These are phyloP conservation scores for Drosophila nigromelanica DNA, from an alignment of 1,140 invertebrate genomes.

Conservation along the genomic window DNA sequence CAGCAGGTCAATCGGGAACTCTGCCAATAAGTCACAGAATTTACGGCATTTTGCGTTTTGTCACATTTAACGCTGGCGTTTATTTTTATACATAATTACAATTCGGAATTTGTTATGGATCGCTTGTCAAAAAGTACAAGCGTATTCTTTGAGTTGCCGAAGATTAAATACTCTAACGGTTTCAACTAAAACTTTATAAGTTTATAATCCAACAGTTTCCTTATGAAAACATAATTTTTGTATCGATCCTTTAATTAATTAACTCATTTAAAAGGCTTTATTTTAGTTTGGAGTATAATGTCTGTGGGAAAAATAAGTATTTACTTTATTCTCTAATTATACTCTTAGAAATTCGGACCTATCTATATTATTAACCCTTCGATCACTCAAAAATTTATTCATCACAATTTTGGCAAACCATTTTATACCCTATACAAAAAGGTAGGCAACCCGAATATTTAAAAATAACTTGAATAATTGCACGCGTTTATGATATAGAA, in stretches of 20 bases:
- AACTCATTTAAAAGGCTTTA: too few relatives aligned
- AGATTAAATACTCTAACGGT: constrained; percentile 2
- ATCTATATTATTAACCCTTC: too few relatives aligned
- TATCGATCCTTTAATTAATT: too few relatives aligned
- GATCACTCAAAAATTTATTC: too few relatives aligned
- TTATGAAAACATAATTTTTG: too few relatives aligned
- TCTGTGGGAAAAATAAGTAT: too few relatives aligned
- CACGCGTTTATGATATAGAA: constrained; percentile 42
- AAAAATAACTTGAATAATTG: constrained; percentile 63
- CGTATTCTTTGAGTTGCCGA: not conserved
- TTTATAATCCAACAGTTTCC: too few relatives aligned
- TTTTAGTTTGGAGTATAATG: too few relatives aligned
- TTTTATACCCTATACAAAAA: constrained; percentile 39
- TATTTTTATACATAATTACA: constrained; percentile 11
- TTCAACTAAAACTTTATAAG: too few relatives aligned
- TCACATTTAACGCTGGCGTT: not conserved
- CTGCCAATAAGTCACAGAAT: constrained; percentile 33
- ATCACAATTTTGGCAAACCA: constrained; percentile 4
- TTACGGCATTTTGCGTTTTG: constrained; percentile 19
- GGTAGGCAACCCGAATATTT: constrained; percentile 28
- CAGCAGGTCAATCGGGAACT: constrained; percentile 28
- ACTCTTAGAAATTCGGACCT: too few relatives aligned
- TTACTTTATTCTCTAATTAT: too few relatives aligned
- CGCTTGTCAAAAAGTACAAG: constrained; percentile 2
- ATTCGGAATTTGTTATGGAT: constrained; percentile 5